Base-by-base conservation (phyloP, 2,888 invertebrate species). In the Drosophila melanosoma region DNA sequence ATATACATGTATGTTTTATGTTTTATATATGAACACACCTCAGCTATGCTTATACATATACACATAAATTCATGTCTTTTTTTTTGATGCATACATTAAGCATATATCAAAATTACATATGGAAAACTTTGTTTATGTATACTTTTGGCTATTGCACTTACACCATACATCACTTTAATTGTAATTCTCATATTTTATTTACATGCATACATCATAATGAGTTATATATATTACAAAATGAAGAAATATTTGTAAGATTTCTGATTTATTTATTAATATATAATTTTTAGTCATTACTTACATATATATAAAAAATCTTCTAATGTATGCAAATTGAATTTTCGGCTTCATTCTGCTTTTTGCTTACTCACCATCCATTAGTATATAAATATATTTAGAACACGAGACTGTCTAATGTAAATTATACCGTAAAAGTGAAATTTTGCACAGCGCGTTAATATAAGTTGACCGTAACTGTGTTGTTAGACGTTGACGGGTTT, bases 1-100 rank as follows among this genome's bases (percentile, higher is more conserved):
- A n/a, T 45, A 20, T 17, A 23, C 23, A 32, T 64, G 42, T 57
- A 38, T 67, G 40, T 20, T n/a, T 42, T 33, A 15, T 15, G 20
- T 52, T 32, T 15, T 61, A 36, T 45, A 38, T 20, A 26, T n/a
- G 17, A 54, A 12, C 38, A 56, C 26, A 38, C 56, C 38, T 38
- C 17, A 53, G 23, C 53, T 23, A 35, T 36, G 10, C 3, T 36
- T 26, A 35, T 63, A 6, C 35, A 40, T 36, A 17, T 33, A 33
- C 3, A 20, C n/a, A 26, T 29, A 23, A 23, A 23, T 45, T 23
- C 23, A 45, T 8, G 45, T 45, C 12, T 42, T 12, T 20, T 42
- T 42, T 42, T 40, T 11, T 8, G 17, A 17, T 38, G 20, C 20
- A 20, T 20, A 3, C 12, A 12, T 45, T 20, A 45, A 45, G 12